Evolutionary conservation across 1,140 invertebrate genomes (phyloP), one percentile per base, ranked within the genome.

Genomic region (Thrips palmi): DNA sequence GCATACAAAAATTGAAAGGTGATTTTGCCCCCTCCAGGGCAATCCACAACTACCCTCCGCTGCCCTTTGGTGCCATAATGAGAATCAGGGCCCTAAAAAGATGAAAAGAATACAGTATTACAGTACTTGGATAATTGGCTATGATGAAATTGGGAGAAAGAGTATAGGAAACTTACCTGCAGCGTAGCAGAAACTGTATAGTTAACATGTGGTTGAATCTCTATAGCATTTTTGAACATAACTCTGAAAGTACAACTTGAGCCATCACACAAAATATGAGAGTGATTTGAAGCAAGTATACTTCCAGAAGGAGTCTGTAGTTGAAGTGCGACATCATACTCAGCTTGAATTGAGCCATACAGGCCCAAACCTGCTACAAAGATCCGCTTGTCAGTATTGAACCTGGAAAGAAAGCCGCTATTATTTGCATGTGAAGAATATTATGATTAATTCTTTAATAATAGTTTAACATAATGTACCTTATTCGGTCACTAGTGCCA

Each of bases 221-320:
- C 82, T 6, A 87, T 71, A 1, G 85, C 81, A 49, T 87, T 82
- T 56, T 84, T 82, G 53, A 91, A 89, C 70, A 81, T 77, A n/a
- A 86, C 77, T 27, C 79, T 63, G 57, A 86, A 88, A 24, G 80
- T 84, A 43, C 74, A 72, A 40, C 73, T 73, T 1, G 77, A 75
- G 12, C 84, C 84, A 60, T 89, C 84, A 48, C 74, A 82, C 42
- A 67, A 74, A 49, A 87, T 85, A 35, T 63, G 73, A 6, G 76
- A 79, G 30, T 77, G 70, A 58, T 86, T 83, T 3, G 71, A 70
- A 1, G 76, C 82, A 44, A 81, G 68, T 4, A 84, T 66, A 56
- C 80, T 80, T 28, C 73, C 72, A 2, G 77, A 77, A 12, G 72
- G 71, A 15, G 76, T 68, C 48, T 83, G 77, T 39, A 89, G 67